Percentiles rank a stretch among this genome's conserved stretches.
phyloP scores from a whole-genome alignment of 2,797 vertebrate genomes.

The Accipiter superciliosus region DNA sequence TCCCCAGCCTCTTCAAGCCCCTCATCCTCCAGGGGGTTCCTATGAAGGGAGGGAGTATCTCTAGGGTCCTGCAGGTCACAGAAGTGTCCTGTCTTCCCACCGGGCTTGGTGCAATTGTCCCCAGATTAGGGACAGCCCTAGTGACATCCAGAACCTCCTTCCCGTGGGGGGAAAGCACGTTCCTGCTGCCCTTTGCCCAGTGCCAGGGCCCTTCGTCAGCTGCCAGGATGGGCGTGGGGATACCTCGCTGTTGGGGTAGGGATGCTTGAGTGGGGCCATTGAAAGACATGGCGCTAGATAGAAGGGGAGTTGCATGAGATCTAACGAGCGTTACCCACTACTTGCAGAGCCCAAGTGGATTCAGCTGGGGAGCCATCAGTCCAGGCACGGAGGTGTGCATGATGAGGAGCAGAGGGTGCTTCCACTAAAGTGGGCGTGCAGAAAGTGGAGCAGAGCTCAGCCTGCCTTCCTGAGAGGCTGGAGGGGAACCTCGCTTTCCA shows the following conservation, averaged over 20 bases:
- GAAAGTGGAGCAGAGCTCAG: background rate
- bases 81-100: background rate
- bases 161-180: accelerated
- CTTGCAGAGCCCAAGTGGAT: background rate
- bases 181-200: background rate
- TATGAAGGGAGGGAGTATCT: background rate
- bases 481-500: background rate
- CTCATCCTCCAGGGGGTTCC: background rate
- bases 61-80: background rate
- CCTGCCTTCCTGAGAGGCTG: background rate
- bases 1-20: background rate
- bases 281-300: accelerated
- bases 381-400: background rate
- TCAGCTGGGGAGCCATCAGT: background rate
- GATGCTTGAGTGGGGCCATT: accelerated
- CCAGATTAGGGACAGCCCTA: slow-evolving; percentile 32
- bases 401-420: background rate
- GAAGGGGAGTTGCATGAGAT: background rate
- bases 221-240: slow-evolving; percentile 10
- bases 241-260: background rate
- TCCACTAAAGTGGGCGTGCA: accelerated
- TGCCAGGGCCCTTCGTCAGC: background rate
- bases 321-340: accelerated
- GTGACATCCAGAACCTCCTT: background rate
- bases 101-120: background rate